Evolutionary conservation across 2,888 invertebrate species (phyloP).

Genomic region (Ptychoptera albimana): DNA sequence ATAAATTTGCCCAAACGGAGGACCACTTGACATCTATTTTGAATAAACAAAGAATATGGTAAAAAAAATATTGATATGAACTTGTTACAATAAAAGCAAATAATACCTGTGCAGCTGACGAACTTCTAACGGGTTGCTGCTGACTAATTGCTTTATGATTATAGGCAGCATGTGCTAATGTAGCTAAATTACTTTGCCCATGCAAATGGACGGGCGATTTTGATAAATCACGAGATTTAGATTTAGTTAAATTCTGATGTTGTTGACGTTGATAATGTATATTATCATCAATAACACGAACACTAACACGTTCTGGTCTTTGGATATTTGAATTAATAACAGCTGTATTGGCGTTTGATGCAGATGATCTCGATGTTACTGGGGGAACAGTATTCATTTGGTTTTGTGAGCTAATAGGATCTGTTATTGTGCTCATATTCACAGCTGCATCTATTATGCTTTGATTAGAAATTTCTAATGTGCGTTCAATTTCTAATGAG

Average conservation of each 20-base stretch:
- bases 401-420: neutral
- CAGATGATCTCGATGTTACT: slow-evolving; percentile 25
- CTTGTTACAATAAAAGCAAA: too few relatives aligned
- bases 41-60: too few relatives aligned
- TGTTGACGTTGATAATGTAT: slow-evolving; percentile 10
- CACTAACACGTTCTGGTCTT: slow-evolving; percentile 40
- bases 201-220: slow-evolving; percentile 15
- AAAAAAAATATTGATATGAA: slow-evolving; percentile 17
- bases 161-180: slow-evolving; percentile 28
- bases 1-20: too few relatives aligned
- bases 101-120: too few relatives aligned
- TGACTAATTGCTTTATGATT: slow-evolving; percentile 21
- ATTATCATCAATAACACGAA: slow-evolving; percentile 27
- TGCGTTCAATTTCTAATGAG: slow-evolving; percentile 79
- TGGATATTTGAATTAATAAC: slow-evolving; percentile 40
- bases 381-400: slow-evolving; percentile 10
- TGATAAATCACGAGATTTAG: slow-evolving; percentile 33
- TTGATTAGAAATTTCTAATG: slow-evolving; percentile 76
- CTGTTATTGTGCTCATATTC: slow-evolving; percentile 57
- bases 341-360: slow-evolving; percentile 32
- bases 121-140: slow-evolving; percentile 5
- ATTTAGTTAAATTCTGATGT: slow-evolving; percentile 13
- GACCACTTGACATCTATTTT: too few relatives aligned
- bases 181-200: slow-evolving; percentile 21
- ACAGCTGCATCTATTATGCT: slow-evolving; percentile 77